Conservation (phyloP, 1,140 invertebrate species). For the Lepeophtheirus salmonis region DNA sequence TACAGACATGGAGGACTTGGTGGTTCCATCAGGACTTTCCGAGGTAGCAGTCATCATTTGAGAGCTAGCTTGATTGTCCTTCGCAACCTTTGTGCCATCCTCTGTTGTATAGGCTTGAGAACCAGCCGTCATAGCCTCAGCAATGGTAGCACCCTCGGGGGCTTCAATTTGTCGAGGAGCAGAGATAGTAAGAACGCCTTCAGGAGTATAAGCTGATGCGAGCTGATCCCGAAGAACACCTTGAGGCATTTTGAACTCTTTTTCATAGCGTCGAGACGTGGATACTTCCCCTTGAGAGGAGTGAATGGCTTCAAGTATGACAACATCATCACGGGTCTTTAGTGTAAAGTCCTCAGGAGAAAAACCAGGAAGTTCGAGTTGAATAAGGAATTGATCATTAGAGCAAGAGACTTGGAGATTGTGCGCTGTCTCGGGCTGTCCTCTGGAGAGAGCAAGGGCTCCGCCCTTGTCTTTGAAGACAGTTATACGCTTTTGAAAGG, state of each 20-base stretch:
- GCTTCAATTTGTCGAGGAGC: constrained; percentile 6
- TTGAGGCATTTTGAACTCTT: constrained; percentile 16
- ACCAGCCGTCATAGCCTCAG: constrained; percentile 14
- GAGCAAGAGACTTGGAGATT: constrained; percentile 14
- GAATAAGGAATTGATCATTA: constrained; percentile 18
- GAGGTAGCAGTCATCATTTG: constrained; percentile 15
- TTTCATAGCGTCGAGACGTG: background rate
- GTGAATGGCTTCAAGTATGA: constrained; percentile 15
- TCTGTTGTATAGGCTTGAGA: constrained; percentile 15
- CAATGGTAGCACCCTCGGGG: constrained; percentile 10
- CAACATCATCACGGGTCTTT: constrained; percentile 17
- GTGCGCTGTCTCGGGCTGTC: constrained; percentile 12
- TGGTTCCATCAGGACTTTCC: constrained; percentile 10
- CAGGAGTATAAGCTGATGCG: constrained; percentile 3
- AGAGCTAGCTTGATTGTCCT: constrained; percentile 6
- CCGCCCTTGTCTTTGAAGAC: background rate
- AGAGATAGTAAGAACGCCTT: constrained; percentile 12
- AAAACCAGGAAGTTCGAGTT: constrained; percentile 17
- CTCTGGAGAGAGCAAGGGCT: background rate
- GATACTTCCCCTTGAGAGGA: constrained; percentile 8
- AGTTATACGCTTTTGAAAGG: constrained; percentile 1
- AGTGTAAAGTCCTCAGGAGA: constrained; percentile 15
- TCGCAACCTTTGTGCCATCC: constrained; percentile 11
- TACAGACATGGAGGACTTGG: constrained; percentile 3
- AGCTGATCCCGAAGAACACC: constrained; percentile 16